Conservation (phyloP, 2,888 invertebrate genomes). For the Platycnemis pennipes region DNA sequence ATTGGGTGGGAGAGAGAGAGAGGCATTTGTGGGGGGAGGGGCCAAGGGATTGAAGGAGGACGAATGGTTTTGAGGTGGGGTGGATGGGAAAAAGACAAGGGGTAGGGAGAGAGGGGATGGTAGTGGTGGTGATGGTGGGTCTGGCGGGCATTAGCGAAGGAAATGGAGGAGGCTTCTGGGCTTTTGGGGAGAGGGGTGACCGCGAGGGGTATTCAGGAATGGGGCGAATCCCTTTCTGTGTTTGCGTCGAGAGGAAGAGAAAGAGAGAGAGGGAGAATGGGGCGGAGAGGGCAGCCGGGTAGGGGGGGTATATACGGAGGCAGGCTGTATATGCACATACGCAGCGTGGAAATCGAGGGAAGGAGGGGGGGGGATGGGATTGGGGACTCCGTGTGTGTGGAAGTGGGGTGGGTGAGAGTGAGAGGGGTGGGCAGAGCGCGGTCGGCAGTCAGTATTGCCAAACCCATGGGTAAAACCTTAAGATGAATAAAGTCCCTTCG, state of each 20-base stretch:
- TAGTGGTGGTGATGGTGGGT: too few relatives aligned
- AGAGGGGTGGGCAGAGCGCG: background rate
- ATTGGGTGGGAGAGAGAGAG: background rate
- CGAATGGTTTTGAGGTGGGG: too few relatives aligned
- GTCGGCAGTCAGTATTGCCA: background rate
- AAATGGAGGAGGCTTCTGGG: too few relatives aligned
- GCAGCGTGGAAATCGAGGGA: background rate
- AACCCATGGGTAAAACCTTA: background rate
- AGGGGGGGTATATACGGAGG: background rate
- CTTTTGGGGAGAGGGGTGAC: background rate
- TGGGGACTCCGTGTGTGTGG: background rate
- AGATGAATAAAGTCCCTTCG: background rate
- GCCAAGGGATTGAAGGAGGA: too few relatives aligned
- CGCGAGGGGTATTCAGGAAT: background rate
- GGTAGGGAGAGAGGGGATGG: too few relatives aligned
- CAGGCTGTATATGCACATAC: background rate
- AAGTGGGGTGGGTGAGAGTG: too few relatives aligned
- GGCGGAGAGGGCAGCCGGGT: background rate
- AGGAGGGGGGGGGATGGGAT: background rate
- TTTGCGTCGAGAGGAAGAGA: background rate
- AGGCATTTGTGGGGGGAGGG: too few relatives aligned
- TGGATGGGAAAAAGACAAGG: too few relatives aligned
- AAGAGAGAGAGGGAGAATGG: background rate
- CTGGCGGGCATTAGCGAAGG: too few relatives aligned
- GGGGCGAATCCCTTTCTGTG: background rate